Evolutionary conservation across 2,797 vertebrate genomes (phyloP), one percentile per base, ranked within the genome.

Genomic region (Enteromius anoplus): DNA sequence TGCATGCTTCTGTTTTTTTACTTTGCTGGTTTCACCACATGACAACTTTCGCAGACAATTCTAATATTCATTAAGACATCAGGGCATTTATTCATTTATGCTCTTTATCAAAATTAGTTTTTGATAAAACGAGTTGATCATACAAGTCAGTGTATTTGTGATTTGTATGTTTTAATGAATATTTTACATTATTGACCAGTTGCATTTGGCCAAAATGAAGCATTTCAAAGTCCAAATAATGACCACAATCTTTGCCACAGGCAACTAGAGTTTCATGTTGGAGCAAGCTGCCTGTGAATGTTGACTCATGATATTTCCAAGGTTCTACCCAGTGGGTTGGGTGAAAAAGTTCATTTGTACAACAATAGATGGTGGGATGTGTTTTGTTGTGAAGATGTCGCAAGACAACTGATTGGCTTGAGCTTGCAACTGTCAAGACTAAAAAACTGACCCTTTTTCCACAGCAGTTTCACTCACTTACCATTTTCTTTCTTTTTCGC

Each of bases 371-470:
- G 26, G 40, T 70, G 49, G 19, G 51, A 83, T 83, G 58, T 73
- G 60, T 47, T 68, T 23, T 9, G 2, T 34, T 71, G 73, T 47
- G 42, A 71, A 83, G 66, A 71, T 70, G 80, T 53, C 34, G 37
- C 49, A 23, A 69, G 73, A 70, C 51, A 9, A 45, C 81, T 68
- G 73, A 83, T 23, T 45, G 71, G 47, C 71, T 75, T 29, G n/a
- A 75, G 47, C 21, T 60, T 23, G 51, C 37, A 83, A 83, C 40
- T 40, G 75, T 71, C 40, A 64, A 42, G n/a, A 68, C 17, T 60
- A 55, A 60, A 83, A 83, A 83, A 69, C 11, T 77, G 71, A 83
- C 73, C 71, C 32, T 75, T 64, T 76, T 76, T 26, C 26, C 66
- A 83, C 37, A 70, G 12, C 19, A 70, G 75, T 83, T 69, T 69